phyloP scores from a whole-genome alignment of 2,113 vertebrate species.

The Kryptolebias marmoratus region DNA sequence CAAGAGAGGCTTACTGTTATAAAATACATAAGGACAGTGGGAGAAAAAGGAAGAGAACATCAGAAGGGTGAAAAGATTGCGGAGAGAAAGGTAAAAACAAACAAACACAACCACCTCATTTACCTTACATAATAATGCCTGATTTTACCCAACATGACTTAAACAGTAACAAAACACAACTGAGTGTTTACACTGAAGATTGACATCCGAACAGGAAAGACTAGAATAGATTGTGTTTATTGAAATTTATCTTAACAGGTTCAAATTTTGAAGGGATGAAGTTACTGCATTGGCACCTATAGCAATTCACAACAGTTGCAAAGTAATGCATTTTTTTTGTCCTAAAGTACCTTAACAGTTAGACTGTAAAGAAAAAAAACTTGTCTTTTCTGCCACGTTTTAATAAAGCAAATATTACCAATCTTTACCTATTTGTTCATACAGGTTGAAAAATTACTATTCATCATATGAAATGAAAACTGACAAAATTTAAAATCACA shows the following conservation, averaged over 20 bases:
- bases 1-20: constrained; percentile 67
- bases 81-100: too few relatives aligned
- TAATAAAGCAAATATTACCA: constrained; percentile 5
- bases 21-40: constrained; percentile 59
- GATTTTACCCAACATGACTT: constrained; percentile 61
- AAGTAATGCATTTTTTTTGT: too few relatives aligned
- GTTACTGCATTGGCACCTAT: constrained; percentile 1
- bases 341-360: too few relatives aligned
- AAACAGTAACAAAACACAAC: constrained; percentile 66
- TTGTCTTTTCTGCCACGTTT: background rate
- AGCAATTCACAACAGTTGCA: too few relatives aligned
- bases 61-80: constrained; percentile 20
- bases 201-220: constrained; percentile 10
- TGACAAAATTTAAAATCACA: background rate
- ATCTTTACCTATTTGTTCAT: constrained; percentile 8
- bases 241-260: constrained; percentile 21
- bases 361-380: background rate
- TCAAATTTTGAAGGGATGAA: constrained; percentile 18
- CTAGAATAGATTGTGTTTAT: constrained; percentile 11
- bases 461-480: background rate
- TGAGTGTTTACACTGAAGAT: constrained; percentile 42
- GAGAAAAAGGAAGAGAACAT: constrained; percentile 36
- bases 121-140: constrained; percentile 36
- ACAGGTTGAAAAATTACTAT: background rate
- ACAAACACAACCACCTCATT: too few relatives aligned